phyloP scores from a whole-genome alignment of 2,888 invertebrate genomes.

The Troilus luridus region DNA sequence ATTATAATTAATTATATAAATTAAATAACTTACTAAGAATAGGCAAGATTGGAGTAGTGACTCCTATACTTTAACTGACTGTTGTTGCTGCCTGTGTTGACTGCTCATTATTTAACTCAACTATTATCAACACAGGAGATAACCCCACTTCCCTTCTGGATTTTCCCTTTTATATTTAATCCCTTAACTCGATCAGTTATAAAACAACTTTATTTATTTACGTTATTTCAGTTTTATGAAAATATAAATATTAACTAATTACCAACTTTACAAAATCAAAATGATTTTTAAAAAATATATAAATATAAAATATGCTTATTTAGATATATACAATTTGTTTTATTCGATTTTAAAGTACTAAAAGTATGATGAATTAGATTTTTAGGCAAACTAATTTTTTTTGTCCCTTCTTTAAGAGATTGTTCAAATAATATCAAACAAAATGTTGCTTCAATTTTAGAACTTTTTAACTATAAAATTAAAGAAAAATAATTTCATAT shows the following conservation, averaged over 20 bases:
- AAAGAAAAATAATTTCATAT: too few species aligned
- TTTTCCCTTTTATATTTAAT: slow-evolving; percentile 18
- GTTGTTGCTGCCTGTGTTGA: background rate
- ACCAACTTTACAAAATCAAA: too few species aligned
- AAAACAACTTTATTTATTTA: slow-evolving; percentile 33
- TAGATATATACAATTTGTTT: background rate
- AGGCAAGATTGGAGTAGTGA: background rate
- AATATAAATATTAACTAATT: too few species aligned
- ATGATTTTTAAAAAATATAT: too few species aligned
- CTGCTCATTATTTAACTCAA: background rate
- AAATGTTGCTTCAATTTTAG: background rate
- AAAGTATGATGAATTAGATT: background rate
- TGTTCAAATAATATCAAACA: background rate
- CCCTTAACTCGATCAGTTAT: background rate
- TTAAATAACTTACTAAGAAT: background rate
- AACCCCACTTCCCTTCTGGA: slow-evolving; percentile 11
- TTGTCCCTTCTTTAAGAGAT: background rate
- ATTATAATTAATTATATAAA: background rate
- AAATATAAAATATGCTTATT: background rate
- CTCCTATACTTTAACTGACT: background rate
- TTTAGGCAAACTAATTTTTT: background rate
- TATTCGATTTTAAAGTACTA: background rate
- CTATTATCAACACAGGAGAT: background rate
- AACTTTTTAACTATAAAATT: too few species aligned
- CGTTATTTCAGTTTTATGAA: too few species aligned